These are phyloP conservation scores for Xenus cinereus DNA, from an alignment of 2,113 vertebrate genomes.

Conservation along the genomic window DNA sequence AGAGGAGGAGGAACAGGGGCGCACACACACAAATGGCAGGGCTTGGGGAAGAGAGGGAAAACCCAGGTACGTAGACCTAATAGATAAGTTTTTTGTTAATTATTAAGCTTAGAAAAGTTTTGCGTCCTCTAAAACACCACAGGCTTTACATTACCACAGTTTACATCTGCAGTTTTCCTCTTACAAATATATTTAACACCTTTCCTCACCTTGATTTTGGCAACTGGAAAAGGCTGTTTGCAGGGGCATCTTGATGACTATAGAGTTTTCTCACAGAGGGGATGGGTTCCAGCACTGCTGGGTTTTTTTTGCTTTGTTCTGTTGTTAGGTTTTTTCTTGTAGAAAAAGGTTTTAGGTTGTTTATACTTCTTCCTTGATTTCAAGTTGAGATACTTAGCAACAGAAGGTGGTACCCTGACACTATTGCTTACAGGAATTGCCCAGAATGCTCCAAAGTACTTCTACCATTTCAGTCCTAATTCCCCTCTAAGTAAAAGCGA, in stretches of 20 bases:
- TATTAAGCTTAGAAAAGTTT: background rate
- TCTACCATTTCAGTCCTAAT: background rate
- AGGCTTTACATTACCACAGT: background rate
- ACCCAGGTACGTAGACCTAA: accelerated
- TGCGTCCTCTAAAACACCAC: background rate
- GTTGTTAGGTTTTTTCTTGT: background rate
- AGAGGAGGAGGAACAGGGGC: background rate
- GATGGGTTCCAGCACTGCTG: background rate
- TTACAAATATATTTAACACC: background rate
- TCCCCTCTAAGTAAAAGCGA: background rate
- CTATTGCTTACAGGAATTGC: background rate
- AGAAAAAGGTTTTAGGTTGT: background rate
- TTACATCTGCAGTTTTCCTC: background rate
- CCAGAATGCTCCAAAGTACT: background rate
- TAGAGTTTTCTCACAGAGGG: background rate
- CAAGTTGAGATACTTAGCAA: background rate
- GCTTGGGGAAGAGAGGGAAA: background rate
- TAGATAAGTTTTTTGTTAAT: background rate
- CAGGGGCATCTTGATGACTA: background rate
- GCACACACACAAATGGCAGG: accelerated
- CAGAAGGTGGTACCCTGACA: background rate
- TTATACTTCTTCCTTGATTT: background rate
- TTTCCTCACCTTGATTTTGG: background rate
- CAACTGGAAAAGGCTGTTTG: background rate
- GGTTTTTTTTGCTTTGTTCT: background rate